These are phyloP conservation scores for Tiliacea citrago DNA, from an alignment of 2,888 invertebrate genomes.

Conservation along the genomic window DNA sequence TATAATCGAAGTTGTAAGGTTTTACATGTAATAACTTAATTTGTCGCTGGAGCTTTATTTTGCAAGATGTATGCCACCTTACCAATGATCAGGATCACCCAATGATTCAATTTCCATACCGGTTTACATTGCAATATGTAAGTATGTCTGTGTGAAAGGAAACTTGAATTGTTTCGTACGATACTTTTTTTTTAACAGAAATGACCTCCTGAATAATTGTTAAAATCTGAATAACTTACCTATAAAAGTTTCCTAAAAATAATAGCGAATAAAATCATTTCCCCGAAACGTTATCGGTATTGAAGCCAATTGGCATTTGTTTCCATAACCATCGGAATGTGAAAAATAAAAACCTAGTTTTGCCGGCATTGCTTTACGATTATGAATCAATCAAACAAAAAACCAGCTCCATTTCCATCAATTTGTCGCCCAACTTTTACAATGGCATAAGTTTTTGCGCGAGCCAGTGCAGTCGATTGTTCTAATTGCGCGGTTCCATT, in stretches of 20 bases:
- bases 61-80: conserved; percentile 15
- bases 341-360: conserved; percentile 29
- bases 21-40: conserved; percentile 57
- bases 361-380: conserved; percentile 33
- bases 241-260: background rate
- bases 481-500: conserved; percentile 87
- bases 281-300: background rate
- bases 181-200: background rate
- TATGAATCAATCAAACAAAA: conserved; percentile 55
- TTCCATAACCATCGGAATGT: conserved; percentile 12
- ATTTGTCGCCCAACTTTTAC: conserved; percentile 67
- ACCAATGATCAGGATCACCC: conserved; percentile 13
- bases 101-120: conserved; percentile 23
- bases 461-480: conserved; percentile 75
- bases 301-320: conserved; percentile 1
- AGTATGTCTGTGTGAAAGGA: background rate
- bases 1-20: conserved; percentile 52
- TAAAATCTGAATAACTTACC: background rate
- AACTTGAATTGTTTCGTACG: background rate
- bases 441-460: conserved; percentile 75
- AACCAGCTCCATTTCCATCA: conserved; percentile 54
- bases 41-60: conserved; percentile 35
- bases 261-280: background rate
- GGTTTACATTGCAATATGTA: background rate
- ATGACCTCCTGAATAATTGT: background rate